Percentiles rank a stretch among this genome's conserved stretches.
These are phyloP conservation scores for Periophthalmus modestus DNA, from an alignment of 2,113 vertebrate species.

Conservation along the genomic window DNA sequence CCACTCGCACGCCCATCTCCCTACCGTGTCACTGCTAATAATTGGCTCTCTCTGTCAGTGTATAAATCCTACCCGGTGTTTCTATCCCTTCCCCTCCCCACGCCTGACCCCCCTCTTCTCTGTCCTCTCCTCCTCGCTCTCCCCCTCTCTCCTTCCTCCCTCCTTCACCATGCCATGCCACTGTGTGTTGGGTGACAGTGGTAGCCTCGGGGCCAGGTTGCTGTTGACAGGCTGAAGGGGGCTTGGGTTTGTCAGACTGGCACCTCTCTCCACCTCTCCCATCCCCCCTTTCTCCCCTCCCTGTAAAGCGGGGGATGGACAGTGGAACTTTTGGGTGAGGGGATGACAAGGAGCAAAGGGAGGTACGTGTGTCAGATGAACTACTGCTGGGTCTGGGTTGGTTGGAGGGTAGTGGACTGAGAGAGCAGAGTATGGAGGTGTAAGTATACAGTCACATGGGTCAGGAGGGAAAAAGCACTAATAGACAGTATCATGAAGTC, in stretches of 20 bases:
- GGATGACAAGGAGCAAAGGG: conserved; percentile 46
- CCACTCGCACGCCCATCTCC: conserved; percentile 64
- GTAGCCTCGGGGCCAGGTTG: conserved; percentile 76
- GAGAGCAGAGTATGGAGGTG: not conserved
- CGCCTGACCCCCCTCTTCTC: conserved; percentile 16
- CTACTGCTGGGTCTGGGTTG: too few relatives aligned
- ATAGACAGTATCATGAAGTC: too few relatives aligned
- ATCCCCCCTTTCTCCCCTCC: conserved; percentile 26
- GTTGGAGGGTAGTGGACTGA: not conserved
- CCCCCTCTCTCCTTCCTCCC: conserved; percentile 28
- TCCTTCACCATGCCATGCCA: conserved; percentile 7
- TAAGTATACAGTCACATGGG: too few relatives aligned
- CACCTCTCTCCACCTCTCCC: conserved; percentile 77
- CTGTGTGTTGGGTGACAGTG: conserved; percentile 64
- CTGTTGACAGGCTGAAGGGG: conserved; percentile 94
- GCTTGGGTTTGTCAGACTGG: conserved; percentile 93
- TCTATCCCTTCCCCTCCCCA: conserved; percentile 44
- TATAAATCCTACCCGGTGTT: conserved; percentile 63
- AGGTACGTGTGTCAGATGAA: not conserved
- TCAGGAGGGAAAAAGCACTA: too few relatives aligned
- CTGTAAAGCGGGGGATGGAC: conserved; percentile 76
- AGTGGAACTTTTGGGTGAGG: conserved; percentile 89
- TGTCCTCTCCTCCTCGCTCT: conserved; percentile 16
- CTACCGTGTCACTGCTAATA: conserved; percentile 72
- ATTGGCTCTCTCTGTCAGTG: conserved; percentile 72